A percentile compares a stretch with the other conserved stretches of the same genome.
These are phyloP conservation scores for Aphelocoma californica DNA, from an alignment of 2,797 vertebrate genomes.

Conservation along the genomic window DNA sequence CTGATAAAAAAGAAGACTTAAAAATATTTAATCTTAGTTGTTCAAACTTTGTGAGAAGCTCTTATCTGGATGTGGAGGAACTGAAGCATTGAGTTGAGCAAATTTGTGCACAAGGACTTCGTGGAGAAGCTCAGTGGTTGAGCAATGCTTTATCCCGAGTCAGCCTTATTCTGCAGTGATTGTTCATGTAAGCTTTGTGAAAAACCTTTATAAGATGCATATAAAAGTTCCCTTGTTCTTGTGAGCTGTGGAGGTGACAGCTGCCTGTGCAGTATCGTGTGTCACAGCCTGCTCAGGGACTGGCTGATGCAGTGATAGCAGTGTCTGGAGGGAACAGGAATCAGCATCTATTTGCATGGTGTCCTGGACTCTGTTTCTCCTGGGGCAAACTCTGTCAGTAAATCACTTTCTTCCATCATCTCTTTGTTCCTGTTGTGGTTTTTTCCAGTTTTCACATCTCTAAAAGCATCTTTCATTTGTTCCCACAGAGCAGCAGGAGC, in stretches of 20 bases:
- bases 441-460: not conserved
- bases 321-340: not conserved
- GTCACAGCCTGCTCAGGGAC: not conserved
- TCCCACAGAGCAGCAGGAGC: not conserved
- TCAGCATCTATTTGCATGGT: not conserved
- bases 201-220: not conserved
- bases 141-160: fast-evolving
- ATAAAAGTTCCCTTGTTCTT: not conserved
- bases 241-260: not conserved
- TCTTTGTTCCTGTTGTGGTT: not conserved
- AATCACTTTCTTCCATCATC: not conserved
- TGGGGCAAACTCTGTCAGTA: not conserved
- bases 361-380: not conserved
- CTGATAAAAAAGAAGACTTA: not conserved
- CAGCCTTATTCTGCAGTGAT: not conserved
- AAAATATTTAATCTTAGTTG: not conserved
- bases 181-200: not conserved
- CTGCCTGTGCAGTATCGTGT: fast-evolving
- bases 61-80: not conserved
- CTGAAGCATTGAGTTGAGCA: not conserved
- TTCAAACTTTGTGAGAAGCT: not conserved
- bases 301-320: not conserved
- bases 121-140: not conserved
- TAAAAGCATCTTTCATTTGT: not conserved
- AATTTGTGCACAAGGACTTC: not conserved